phyloP scores from a whole-genome alignment of 2,888 invertebrate genomes.

The Boloria selene region DNA sequence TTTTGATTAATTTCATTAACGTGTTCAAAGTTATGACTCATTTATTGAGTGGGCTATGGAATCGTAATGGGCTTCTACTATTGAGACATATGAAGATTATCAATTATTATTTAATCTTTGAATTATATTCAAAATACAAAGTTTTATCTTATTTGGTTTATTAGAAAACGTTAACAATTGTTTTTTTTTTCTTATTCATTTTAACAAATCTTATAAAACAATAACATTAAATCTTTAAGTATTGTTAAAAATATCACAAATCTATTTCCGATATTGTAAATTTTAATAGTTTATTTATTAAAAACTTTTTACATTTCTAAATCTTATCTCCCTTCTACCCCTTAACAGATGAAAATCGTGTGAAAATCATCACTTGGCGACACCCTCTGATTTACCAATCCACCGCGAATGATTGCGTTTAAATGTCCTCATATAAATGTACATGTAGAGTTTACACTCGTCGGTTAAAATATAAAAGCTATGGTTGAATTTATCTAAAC shows the following conservation, averaged over 20 bases:
- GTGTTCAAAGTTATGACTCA: background rate
- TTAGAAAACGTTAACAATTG: too few relatives aligned
- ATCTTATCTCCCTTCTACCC: constrained; percentile 6
- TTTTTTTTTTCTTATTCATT: too few relatives aligned
- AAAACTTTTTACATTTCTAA: constrained; percentile 9
- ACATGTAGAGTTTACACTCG: background rate
- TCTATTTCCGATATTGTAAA: too few relatives aligned
- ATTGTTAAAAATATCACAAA: too few relatives aligned
- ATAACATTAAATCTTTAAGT: too few relatives aligned
- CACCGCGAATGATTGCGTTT: constrained; percentile 18
- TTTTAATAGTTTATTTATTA: background rate
- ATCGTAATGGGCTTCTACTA: background rate
- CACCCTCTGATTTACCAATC: constrained; percentile 17
- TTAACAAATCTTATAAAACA: too few relatives aligned
- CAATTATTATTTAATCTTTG: too few relatives aligned
- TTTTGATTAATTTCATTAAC: constrained; percentile 3
- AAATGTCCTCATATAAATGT: constrained; percentile 10
- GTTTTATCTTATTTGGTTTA: too few relatives aligned
- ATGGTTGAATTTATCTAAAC: background rate
- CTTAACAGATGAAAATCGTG: constrained; percentile 10
- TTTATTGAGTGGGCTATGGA: background rate
- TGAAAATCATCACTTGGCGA: constrained; percentile 16
- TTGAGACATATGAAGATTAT: too few relatives aligned
- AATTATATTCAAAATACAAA: too few relatives aligned
- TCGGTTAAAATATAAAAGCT: background rate